Conservation (phyloP, 2,113 vertebrate species). For the Cercopithecus mona region DNA sequence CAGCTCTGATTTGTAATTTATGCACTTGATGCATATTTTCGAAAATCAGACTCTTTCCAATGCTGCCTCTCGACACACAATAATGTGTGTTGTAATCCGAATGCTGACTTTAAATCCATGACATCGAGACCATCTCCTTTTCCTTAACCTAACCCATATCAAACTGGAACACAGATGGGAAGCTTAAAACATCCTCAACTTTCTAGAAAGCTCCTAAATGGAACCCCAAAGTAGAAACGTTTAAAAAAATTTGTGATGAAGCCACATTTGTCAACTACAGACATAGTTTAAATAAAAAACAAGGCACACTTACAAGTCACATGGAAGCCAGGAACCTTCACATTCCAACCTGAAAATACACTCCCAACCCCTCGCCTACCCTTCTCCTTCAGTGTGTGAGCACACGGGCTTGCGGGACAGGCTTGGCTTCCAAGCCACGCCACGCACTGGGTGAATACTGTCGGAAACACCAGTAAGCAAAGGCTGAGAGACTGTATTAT, state of each 20-base stretch:
- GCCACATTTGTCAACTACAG: conserved; percentile 76
- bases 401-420: conserved; percentile 57
- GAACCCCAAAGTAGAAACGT: conserved; percentile 77
- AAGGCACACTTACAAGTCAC: conserved; percentile 82
- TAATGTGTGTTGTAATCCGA: conserved; percentile 69
- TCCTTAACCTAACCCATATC: conserved; percentile 79
- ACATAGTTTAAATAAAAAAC: conserved; percentile 73
- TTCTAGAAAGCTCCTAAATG: conserved; percentile 81
- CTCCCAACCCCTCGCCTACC: not conserved
- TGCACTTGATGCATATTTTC: conserved; percentile 93
- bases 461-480: conserved; percentile 79
- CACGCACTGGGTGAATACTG: conserved; percentile 78
- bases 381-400: not conserved
- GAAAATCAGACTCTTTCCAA: conserved; percentile 81
- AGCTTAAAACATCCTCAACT: conserved; percentile 79
- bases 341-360: conserved; percentile 41
- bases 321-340: conserved; percentile 67
- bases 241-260: conserved; percentile 76
- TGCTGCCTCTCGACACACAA: conserved; percentile 77
- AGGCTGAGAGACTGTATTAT: conserved; percentile 67
- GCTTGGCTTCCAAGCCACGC: conserved; percentile 73
- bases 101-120: conserved; percentile 64
- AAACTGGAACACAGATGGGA: conserved; percentile 82
- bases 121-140: conserved; percentile 73
- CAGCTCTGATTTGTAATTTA: conserved; percentile 87